These are phyloP conservation scores for Bactericera cockerelli DNA, from an alignment of 1,140 invertebrate species.

Conservation along the genomic window DNA sequence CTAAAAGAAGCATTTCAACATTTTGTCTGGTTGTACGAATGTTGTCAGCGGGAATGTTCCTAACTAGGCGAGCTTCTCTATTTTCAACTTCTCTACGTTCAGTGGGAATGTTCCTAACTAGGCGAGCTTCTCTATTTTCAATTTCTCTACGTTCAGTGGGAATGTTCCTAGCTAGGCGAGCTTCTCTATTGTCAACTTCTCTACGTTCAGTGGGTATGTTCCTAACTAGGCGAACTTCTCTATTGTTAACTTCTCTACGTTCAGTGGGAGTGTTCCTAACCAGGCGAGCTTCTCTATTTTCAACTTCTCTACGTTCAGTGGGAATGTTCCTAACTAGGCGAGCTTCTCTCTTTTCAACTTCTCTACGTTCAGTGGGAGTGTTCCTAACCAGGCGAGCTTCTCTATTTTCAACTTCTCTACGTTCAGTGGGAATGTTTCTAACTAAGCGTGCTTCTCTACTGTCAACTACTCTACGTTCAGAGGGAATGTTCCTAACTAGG, in stretches of 20 bases:
- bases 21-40: too few relatives aligned
- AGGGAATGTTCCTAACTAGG: too few relatives aligned
- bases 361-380: background rate
- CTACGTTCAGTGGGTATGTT: constrained; percentile 5
- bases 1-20: too few relatives aligned
- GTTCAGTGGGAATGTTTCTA: too few relatives aligned
- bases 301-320: constrained; percentile 10
- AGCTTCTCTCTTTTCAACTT: background rate
- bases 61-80: background rate
- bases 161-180: background rate
- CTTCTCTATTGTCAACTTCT: constrained; percentile 6
- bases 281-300: too few relatives aligned
- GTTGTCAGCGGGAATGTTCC: too few relatives aligned
- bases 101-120: background rate
- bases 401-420: background rate
- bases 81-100: background rate
- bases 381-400: background rate
- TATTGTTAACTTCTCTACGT: background rate
- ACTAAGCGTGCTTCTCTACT: too few relatives aligned
- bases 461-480: too few relatives aligned
- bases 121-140: too few relatives aligned
- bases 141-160: background rate
- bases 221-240: background rate
- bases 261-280: background rate
- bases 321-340: background rate